phyloP scores from a whole-genome alignment of 1,140 invertebrate genomes.

The Drosophila willistoni region DNA sequence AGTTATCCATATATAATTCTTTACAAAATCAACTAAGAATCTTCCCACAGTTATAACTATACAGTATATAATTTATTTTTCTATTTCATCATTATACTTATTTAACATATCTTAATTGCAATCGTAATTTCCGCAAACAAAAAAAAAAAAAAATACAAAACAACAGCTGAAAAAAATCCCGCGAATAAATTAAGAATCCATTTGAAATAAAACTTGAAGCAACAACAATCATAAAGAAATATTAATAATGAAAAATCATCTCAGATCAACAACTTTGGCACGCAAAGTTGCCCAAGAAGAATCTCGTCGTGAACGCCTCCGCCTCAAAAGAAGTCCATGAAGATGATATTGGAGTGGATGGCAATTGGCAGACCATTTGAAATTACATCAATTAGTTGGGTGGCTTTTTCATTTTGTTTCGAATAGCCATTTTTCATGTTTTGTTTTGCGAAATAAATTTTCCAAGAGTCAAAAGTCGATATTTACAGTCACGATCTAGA shows the following conservation, averaged over 20 bases:
- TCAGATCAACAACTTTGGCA: conserved; percentile 31
- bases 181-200: conserved; percentile 73
- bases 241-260: not conserved
- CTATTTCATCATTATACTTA: conserved; percentile 9
- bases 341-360: conserved; percentile 44
- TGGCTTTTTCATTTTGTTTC: conserved; percentile 18
- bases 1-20: too few relatives aligned
- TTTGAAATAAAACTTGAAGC: conserved; percentile 50
- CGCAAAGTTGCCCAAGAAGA: conserved; percentile 74
- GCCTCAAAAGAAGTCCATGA: conserved; percentile 33
- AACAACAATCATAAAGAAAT: not conserved
- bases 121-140: conserved; percentile 38
- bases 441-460: conserved; percentile 50
- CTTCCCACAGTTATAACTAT: not conserved
- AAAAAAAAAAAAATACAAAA: conserved; percentile 13
- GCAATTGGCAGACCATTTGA: conserved; percentile 72
- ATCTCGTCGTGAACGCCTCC: conserved; percentile 41
- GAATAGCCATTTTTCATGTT: conserved; percentile 13
- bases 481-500: conserved; percentile 60
- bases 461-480: conserved; percentile 34
- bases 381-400: conserved; percentile 72
- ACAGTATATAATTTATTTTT: not conserved
- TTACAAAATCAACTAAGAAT: not conserved
- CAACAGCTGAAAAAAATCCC: conserved; percentile 24
- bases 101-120: conserved; percentile 23